Percentiles rank a stretch among this genome's conserved stretches.
Conservation (phyloP, 2,888 invertebrate genomes). For the Seira musarum region DNA sequence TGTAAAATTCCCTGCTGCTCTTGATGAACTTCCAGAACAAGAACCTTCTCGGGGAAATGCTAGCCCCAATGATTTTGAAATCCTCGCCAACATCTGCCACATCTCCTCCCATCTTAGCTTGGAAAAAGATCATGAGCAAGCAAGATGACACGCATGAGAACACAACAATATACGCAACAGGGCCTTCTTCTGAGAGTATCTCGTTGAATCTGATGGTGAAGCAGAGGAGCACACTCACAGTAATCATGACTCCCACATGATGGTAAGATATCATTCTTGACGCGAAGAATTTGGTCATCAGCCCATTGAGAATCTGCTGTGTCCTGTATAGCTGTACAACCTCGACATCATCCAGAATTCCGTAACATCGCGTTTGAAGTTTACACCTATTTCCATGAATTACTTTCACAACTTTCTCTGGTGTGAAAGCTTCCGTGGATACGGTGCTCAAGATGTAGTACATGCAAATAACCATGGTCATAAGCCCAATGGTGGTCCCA, state of each 20-base stretch:
- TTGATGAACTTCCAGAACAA: not conserved
- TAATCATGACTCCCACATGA: slow-evolving; percentile 7
- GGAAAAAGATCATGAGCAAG: not conserved
- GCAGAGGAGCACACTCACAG: not conserved
- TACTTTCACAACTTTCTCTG: not conserved
- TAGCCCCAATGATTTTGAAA: not conserved
- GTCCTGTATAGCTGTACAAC: slow-evolving; percentile 9
- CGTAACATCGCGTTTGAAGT: not conserved
- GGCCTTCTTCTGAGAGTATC: not conserved
- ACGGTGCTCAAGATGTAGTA: not conserved
- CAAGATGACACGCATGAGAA: not conserved
- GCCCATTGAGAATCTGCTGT: slow-evolving; percentile 17
- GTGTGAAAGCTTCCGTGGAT: not conserved
- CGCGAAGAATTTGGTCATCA: slow-evolving; percentile 14
- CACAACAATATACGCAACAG: not conserved
- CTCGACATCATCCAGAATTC: not conserved
- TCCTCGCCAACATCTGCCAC: not conserved
- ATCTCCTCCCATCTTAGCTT: slow-evolving; percentile 3
- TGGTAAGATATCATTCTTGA: slow-evolving; percentile 3
- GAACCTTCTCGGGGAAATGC: not conserved
- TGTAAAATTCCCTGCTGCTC: slow-evolving; percentile 28
- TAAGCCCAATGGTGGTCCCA: not conserved
- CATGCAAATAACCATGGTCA: not conserved
- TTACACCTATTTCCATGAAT: not conserved
- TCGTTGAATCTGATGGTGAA: not conserved